phyloP scores from a whole-genome alignment of 1,140 invertebrate genomes.

The Macrocentrus cingulum region DNA sequence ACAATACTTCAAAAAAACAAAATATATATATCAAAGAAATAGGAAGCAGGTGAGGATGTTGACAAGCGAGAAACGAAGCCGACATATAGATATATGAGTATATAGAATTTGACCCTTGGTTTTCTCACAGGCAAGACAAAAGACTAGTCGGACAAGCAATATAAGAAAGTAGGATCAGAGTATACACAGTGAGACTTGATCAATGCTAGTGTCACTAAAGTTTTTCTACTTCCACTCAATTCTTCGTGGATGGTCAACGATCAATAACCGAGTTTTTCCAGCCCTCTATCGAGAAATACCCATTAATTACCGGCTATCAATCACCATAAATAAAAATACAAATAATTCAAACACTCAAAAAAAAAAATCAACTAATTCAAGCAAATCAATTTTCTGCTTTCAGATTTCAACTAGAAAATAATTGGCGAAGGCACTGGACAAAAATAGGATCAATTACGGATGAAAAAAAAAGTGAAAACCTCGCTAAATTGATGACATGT shows the following conservation, averaged over 20 bases:
- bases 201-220: slow-evolving; percentile 18
- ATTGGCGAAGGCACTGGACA: too few species aligned
- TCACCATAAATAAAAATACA: not conserved
- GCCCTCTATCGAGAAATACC: not conserved
- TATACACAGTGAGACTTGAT: slow-evolving; percentile 18
- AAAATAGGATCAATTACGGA: too few species aligned
- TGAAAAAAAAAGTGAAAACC: not conserved
- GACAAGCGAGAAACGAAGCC: too few species aligned
- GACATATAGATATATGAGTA: slow-evolving; percentile 2
- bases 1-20: too few species aligned
- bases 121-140: slow-evolving; percentile 10
- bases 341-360: too few species aligned
- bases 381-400: too few species aligned
- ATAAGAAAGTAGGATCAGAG: slow-evolving; percentile 25
- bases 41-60: too few species aligned
- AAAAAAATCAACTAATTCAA: too few species aligned
- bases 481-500: not conserved
- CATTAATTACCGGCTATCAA: not conserved
- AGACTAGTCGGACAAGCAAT: slow-evolving; percentile 24
- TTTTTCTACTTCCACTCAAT: slow-evolving; percentile 8
- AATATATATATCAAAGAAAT: too few species aligned
- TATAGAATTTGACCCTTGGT: not conserved
- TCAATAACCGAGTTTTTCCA: not conserved
- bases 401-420: too few species aligned
- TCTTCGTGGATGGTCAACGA: not conserved